Base-by-base conservation (phyloP, 2,797 vertebrate genomes). In the Ciconia nigra region DNA sequence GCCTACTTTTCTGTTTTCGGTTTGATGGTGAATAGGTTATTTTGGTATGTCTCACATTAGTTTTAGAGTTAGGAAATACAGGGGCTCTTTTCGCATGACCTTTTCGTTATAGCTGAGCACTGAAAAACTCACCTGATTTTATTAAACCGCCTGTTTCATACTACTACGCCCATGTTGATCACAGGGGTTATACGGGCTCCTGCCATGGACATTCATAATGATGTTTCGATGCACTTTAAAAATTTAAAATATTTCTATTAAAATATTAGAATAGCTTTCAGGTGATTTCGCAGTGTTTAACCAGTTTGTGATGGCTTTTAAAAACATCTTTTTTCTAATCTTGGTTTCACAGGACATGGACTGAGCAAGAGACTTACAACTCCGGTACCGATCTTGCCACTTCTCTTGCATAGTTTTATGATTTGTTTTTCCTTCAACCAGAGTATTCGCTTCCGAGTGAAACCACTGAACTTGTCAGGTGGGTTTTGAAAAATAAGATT, bases 131-230 rank as follows among this genome's bases (percentile, higher is more conserved):
- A 3, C 12, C 35, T 42, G 69, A 15, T 70, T 46, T n/a, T 16
- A 37, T 63, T 10, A 52, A 83, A 24, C 5, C 4, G 2, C 33
- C 20, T 0, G 0, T 33, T 63, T 54, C 4, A 2, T 5, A 7
- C 25, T 19, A 2, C 47, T 47, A 13, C 24, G 26, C 35, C 57
- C 35, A 10, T 1, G 5, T 15, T 51, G 54, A 21, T 11, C 5
- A 0, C 5, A 2, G 2, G 15, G 44, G 42, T 52, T 46, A 15
- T 3, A 12, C 1, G 7, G 15, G 54, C 41, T 61, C 65, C 62
- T 6, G 41, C 41, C 3, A 1, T 4, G n/a, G 35, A 15, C 13
- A 10, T 11, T 25, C 49, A 12, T 7, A 41, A 19, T 2, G 4
- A 22, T 9, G n/a, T 26, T 72, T 33, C 76, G 21, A 24, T 9